Evolutionary conservation across 2,888 invertebrate genomes (phyloP).

Genomic region (Tipula helvola): DNA sequence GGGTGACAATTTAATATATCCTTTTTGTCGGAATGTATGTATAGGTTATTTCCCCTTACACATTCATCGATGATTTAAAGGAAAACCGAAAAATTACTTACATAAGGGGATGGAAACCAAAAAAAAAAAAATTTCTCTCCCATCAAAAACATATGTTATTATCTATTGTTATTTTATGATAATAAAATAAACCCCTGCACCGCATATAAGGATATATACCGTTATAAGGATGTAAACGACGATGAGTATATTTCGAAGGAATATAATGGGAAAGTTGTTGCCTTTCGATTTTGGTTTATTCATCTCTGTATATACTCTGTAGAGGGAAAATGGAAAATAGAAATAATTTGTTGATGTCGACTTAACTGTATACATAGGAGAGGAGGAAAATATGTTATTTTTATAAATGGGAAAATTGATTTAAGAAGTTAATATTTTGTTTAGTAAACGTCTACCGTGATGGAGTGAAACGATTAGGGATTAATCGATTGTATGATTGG

Average conservation of each 20-base stretch:
- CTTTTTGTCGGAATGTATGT: not conserved
- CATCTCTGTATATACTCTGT: not conserved
- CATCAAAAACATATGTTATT: not conserved
- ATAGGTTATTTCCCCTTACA: not conserved
- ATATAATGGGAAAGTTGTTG: not conserved
- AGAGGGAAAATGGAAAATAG: not conserved
- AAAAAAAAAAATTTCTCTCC: not conserved
- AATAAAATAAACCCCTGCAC: not conserved
- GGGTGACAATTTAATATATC: not conserved
- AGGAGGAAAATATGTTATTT: not conserved
- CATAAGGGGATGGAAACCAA: not conserved
- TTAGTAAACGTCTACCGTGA: not conserved
- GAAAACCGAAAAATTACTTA: not conserved
- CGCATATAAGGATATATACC: not conserved
- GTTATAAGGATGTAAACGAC: not conserved
- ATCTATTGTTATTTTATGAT: slow-evolving; percentile 4
- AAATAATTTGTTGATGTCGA: not conserved
- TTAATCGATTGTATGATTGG: not conserved
- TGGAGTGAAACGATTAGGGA: not conserved
- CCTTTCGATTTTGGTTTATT: not conserved
- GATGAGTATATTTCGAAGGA: not conserved
- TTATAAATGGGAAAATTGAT: not conserved
- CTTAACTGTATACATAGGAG: not conserved
- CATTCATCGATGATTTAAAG: not conserved
- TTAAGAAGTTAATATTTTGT: not conserved